Conservation (phyloP, 2,113 vertebrate genomes). For the Etheostoma cragini region DNA sequence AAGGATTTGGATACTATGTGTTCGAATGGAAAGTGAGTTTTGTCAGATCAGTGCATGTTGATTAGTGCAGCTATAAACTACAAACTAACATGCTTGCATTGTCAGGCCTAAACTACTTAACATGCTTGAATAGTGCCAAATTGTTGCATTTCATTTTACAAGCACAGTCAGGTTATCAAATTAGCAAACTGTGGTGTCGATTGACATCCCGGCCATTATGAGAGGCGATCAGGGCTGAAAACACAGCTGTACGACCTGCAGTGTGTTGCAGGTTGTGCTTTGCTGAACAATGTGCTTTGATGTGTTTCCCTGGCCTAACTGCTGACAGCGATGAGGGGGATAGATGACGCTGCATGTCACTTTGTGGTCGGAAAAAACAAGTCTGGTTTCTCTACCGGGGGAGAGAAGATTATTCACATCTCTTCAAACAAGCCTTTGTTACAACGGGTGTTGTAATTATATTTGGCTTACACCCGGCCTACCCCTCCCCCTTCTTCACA, state of each 20-base stretch:
- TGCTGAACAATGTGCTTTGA: constrained; percentile 50
- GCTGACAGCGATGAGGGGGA: constrained; percentile 57
- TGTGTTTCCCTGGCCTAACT: constrained; percentile 49
- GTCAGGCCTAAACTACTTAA: not conserved
- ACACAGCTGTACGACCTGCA: constrained; percentile 1
- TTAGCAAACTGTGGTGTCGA: not conserved
- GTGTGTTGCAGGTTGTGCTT: not conserved
- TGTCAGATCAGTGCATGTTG: not conserved
- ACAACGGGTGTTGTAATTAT: constrained; percentile 56
- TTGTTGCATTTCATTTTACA: not conserved
- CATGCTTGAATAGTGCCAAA: not conserved
- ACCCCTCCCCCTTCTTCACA: constrained; percentile 75
- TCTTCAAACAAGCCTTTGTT: constrained; percentile 58
- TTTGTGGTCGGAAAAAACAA: constrained; percentile 40
- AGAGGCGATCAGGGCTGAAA: constrained; percentile 22
- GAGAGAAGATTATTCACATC: constrained; percentile 57
- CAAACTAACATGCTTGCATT: not conserved
- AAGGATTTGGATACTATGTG: not conserved
- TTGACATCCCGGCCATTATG: not conserved
- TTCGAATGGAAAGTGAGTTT: not conserved
- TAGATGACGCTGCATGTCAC: constrained; percentile 47
- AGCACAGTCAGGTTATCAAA: constrained; percentile 35
- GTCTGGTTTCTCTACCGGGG: constrained; percentile 52
- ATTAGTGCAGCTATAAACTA: not conserved
- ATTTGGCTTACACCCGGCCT: constrained; percentile 44